Base-by-base conservation (phyloP, 2,888 invertebrate species). In the Drosophila kambysellisi region DNA sequence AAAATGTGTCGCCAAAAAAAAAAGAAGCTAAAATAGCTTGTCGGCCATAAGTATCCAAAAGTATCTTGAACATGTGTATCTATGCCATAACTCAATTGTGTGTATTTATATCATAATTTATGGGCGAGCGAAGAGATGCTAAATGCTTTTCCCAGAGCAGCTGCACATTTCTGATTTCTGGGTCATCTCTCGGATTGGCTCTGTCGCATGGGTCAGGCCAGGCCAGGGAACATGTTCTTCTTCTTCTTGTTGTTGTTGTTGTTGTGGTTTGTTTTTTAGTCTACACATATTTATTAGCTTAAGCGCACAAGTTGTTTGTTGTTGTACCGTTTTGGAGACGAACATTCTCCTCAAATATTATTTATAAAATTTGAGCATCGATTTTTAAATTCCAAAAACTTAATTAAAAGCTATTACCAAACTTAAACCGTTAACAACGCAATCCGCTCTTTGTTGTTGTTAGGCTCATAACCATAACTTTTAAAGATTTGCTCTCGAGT, bases 1-100 rank as follows among this genome's bases (percentile, higher is more conserved):
- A 64, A 66, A 60, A 70, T 77, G 43, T 87, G 89, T 87, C 89
- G 89, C 76, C 76, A 86, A 88, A 77, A 68, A 25, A 62, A 35
- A 3, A 50, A 9, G 29, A 30, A 56, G 39, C 15, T 15, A 37
- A 53, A 68, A 59, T 64, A 68, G 43, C 63, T 46, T 25, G 46
- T 29, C 50, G 25, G 17, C 53, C 54, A 54, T 56, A 63, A 69
- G 79, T 60, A 73, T 77, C 72, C 50, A 51, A 56, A 70, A 66
- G 74, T 78, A 78, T 73, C 54, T 62, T 62, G 5, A 78, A 61
- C 74, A 77, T 78, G 54, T 78, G 68, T 73, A 52, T 69, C 52
- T 64, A 11, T 37, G n/a, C 48, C 69, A 57, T 56, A 76, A 57
- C 67, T 52, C 52, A 58, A 58, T 53, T 51, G 51, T 65, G 50